A percentile compares a stretch with the other conserved stretches of the same genome.
Conservation (phyloP, 2,797 vertebrate genomes). For the Megaceryle alcyon region DNA sequence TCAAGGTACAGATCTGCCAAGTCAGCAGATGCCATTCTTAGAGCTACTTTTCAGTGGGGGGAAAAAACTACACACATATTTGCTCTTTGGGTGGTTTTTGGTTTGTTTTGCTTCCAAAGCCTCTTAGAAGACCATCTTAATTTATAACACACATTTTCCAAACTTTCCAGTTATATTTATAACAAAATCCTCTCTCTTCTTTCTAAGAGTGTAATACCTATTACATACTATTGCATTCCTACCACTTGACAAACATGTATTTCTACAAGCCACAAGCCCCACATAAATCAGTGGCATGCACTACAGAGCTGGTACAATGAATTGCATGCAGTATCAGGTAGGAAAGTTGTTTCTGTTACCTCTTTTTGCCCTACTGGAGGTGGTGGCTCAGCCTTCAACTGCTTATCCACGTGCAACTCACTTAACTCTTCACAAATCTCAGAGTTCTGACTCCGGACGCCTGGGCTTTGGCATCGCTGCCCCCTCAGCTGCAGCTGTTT, state of each 20-base stretch:
- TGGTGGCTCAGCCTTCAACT: constrained; percentile 64
- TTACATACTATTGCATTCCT: background rate
- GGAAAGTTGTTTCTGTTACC: constrained; percentile 64
- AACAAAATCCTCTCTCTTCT: background rate
- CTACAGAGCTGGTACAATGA: background rate
- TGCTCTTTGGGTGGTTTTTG: background rate
- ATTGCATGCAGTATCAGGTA: constrained; percentile 65
- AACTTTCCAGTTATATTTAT: background rate
- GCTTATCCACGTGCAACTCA: constrained; percentile 72
- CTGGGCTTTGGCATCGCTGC: constrained; percentile 71
- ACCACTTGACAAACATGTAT: background rate
- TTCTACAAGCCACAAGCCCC: constrained; percentile 6
- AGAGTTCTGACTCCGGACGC: constrained; percentile 66
- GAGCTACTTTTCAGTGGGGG: background rate
- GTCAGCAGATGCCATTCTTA: constrained; percentile 18
- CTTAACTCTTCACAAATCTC: constrained; percentile 76
- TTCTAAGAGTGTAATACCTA: background rate
- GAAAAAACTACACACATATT: background rate
- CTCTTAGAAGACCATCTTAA: background rate
- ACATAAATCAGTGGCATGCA: constrained; percentile 54
- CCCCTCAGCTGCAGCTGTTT: constrained; percentile 69
- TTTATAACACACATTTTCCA: background rate
- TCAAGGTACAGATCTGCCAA: background rate
- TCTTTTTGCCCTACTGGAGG: constrained; percentile 70
- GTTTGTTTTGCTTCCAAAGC: background rate